A percentile compares a stretch with the other conserved stretches of the same genome.
Evolutionary conservation across 2,797 vertebrate genomes (phyloP).

Genomic region (Oryzias dopingdopingensis): DNA sequence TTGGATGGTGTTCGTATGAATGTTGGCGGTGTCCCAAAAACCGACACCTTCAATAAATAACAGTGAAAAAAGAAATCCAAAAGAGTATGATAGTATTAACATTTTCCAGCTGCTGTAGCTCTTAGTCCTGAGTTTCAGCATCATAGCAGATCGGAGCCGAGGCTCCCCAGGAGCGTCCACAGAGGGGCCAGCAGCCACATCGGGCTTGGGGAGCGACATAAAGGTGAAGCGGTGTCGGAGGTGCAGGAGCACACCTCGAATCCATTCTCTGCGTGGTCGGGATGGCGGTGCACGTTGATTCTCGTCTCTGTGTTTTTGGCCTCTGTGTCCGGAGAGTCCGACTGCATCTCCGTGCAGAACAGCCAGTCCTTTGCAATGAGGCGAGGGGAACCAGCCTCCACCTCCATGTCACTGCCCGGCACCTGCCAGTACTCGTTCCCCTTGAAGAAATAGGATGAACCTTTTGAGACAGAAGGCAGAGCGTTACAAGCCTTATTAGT

Average conservation of each 20-base stretch:
- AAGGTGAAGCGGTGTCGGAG: constrained; percentile 70
- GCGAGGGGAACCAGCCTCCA: constrained; percentile 83
- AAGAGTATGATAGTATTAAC: constrained; percentile 34
- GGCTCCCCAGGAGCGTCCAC: constrained; percentile 61
- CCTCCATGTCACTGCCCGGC: constrained; percentile 83
- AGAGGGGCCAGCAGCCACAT: constrained; percentile 61
- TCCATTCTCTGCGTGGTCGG: constrained; percentile 84
- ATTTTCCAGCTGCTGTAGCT: constrained; percentile 35
- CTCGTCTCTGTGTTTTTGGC: constrained; percentile 71
- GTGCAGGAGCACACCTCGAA: constrained; percentile 93
- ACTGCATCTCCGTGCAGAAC: constrained; percentile 84
- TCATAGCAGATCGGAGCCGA: constrained; percentile 52
- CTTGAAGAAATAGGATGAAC: constrained; percentile 92
- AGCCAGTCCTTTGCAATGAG: constrained; percentile 92
- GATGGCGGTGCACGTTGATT: constrained; percentile 73
- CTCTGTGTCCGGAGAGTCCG: constrained; percentile 73
- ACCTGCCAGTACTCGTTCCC: constrained; percentile 86
- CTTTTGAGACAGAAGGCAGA: constrained; percentile 18
- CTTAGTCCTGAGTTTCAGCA: constrained; percentile 68
- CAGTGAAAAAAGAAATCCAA: constrained; percentile 32
- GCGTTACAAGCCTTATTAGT: constrained; percentile 5
- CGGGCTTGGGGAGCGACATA: constrained; percentile 38
- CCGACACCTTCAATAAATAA: constrained; percentile 59
- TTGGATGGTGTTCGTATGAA: constrained; percentile 11
- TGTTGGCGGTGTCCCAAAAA: constrained; percentile 7